phyloP scores from a whole-genome alignment of 2,113 vertebrate genomes.

The Coregonus clupeaformis region DNA sequence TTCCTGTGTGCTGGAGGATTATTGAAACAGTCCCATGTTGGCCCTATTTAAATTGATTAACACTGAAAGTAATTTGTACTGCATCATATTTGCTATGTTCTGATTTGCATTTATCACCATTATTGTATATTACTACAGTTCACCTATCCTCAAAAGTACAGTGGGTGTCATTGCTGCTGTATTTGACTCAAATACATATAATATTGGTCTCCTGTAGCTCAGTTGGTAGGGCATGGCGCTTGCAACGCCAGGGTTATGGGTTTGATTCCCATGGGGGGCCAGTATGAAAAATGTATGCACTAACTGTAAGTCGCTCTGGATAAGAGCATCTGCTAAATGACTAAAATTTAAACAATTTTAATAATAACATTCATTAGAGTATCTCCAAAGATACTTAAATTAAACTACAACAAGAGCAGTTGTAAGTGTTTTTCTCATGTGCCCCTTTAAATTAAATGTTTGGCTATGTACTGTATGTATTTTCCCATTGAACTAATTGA shows the following conservation, averaged over 20 bases:
- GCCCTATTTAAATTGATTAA: not conserved
- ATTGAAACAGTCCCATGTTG: no score
- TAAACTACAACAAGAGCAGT: not conserved
- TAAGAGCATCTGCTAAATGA: no score
- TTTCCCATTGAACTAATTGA: not conserved
- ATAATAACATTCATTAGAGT: not conserved
- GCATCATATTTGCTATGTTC: not conserved
- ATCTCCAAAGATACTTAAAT: no score
- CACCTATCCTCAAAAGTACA: no score
- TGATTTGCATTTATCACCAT: not conserved
- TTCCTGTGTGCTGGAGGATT: not conserved
- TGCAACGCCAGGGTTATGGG: no score
- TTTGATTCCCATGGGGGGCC: no score
- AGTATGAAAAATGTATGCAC: no score
- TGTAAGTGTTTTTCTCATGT: not conserved
- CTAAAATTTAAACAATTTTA: no score
- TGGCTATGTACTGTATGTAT: not conserved
- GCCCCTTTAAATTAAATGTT: not conserved
- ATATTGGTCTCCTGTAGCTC: no score
- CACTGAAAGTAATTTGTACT: not conserved
- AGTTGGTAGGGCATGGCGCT: no score
- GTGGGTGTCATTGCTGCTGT: not conserved
- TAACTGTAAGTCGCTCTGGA: no score
- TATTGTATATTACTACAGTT: not conserved
- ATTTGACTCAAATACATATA: not conserved